A percentile compares a stretch with the other conserved stretches of the same genome.
Conservation (phyloP, 2,113 vertebrate genomes). For the Phyllostomus discolor region DNA sequence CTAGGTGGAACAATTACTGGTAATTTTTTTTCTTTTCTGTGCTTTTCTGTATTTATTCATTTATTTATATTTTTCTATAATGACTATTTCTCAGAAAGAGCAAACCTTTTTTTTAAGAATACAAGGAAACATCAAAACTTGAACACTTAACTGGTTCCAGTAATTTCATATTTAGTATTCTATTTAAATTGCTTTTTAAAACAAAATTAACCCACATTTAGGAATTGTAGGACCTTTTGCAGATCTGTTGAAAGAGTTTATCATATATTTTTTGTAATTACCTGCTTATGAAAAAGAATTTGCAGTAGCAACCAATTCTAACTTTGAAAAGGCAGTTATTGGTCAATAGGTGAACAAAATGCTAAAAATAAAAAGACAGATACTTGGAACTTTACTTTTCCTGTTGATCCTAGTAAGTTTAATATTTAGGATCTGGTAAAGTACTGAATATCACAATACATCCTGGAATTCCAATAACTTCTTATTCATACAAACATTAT, state of each 20-base stretch:
- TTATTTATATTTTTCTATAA: neutral
- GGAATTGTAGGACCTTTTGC: neutral
- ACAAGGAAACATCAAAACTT: neutral
- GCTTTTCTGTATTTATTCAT: neutral
- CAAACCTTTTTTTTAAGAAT: neutral
- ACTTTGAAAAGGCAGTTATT: neutral
- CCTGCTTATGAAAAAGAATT: neutral
- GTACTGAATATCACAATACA: neutral
- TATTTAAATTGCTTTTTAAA: neutral
- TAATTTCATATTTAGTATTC: neutral
- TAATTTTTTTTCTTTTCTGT: neutral
- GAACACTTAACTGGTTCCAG: neutral
- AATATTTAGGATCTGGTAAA: neutral
- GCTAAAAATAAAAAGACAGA: neutral
- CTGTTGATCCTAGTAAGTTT: conserved; percentile 4
- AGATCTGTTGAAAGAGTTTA: neutral
- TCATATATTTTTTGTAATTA: neutral
- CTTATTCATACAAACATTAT: neutral
- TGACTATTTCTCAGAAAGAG: neutral
- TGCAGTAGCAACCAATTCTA: neutral
- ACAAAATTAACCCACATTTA: neutral
- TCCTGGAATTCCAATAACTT: neutral
- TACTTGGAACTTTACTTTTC: neutral
- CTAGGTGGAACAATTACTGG: neutral
- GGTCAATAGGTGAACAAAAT: neutral